A percentile compares a stretch with the other conserved stretches of the same genome.
Conservation (phyloP, 2,113 vertebrate species). For the Myocastor coypus region DNA sequence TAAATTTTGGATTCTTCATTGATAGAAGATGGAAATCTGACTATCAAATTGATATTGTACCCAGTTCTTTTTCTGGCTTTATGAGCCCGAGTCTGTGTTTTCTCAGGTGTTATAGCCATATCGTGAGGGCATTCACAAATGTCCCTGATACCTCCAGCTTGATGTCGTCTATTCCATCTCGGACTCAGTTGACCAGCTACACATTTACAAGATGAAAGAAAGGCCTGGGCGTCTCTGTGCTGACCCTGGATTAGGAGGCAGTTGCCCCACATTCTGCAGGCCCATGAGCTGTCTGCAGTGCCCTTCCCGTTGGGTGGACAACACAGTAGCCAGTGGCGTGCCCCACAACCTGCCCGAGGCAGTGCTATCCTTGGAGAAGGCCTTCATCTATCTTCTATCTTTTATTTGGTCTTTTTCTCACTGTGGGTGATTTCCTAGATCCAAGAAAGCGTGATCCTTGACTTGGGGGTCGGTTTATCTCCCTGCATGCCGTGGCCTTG, state of each 20-base stretch:
- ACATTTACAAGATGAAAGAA: neutral
- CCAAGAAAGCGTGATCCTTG: neutral
- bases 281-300: neutral
- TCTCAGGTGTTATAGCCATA: neutral
- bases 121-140: neutral
- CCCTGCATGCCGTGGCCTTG: neutral
- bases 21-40: neutral
- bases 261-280: neutral
- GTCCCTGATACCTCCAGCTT: neutral
- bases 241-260: neutral
- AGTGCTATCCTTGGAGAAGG: no score
- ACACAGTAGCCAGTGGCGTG: no score
- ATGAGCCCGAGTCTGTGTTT: neutral
- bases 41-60: neutral
- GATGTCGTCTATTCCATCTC: neutral
- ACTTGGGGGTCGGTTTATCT: neutral
- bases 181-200: neutral
- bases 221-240: neutral
- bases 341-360: no score
- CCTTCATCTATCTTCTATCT: neutral
- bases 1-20: neutral
- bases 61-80: neutral
- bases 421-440: neutral
- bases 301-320: no score
- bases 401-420: neutral